These are phyloP conservation scores for Scartelaos histophorus DNA, from an alignment of 2,113 vertebrate genomes.

Conservation along the genomic window DNA sequence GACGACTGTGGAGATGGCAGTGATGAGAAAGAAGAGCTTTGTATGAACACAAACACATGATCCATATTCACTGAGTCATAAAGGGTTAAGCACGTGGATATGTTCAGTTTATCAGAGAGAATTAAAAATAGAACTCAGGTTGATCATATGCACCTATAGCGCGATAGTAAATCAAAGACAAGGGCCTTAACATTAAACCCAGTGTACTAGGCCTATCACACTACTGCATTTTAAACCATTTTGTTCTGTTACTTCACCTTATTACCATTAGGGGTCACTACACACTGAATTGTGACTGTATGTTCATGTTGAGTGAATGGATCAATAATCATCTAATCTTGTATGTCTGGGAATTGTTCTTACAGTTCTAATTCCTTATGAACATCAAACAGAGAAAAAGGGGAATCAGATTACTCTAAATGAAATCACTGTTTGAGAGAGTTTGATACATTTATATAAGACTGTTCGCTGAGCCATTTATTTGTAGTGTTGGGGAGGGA, in stretches of 20 bases:
- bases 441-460: neutral
- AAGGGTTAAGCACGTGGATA: neutral
- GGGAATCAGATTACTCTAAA: slow-evolving; percentile 61
- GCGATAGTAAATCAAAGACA: neutral
- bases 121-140: neutral
- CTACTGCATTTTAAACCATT: neutral
- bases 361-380: slow-evolving; percentile 40
- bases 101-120: neutral
- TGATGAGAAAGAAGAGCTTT: slow-evolving; percentile 67
- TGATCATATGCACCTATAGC: neutral
- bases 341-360: slow-evolving; percentile 31
- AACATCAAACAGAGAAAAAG: slow-evolving; percentile 31
- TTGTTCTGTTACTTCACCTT: neutral
- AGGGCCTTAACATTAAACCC: neutral
- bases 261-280: neutral
- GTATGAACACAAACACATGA: slow-evolving; percentile 46
- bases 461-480: neutral
- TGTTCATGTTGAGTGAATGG: slow-evolving; percentile 21
- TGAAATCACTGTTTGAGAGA: slow-evolving; percentile 58
- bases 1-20: slow-evolving; percentile 76
- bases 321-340: slow-evolving; percentile 31
- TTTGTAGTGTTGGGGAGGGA: neutral
- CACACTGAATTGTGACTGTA: neutral
- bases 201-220: neutral
- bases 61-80: neutral